Evolutionary conservation across 2,888 invertebrate genomes (phyloP).

Genomic region (Adelognathus sp.): DNA sequence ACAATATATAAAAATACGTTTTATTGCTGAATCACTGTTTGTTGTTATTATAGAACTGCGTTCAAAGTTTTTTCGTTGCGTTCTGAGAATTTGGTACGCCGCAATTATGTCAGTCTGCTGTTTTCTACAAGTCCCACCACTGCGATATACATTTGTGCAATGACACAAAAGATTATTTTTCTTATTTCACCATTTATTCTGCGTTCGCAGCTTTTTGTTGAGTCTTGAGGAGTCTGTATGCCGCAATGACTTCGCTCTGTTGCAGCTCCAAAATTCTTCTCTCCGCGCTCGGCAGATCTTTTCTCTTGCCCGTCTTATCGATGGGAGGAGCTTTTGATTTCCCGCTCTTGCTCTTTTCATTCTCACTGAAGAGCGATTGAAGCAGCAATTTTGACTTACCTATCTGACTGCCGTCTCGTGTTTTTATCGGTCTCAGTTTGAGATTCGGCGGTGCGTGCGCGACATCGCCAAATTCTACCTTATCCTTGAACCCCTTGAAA

Average conservation of each 20-base stretch:
- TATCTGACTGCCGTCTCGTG: constrained; percentile 82
- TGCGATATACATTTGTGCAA: too few relatives aligned
- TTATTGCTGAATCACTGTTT: too few relatives aligned
- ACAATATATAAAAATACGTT: too few relatives aligned
- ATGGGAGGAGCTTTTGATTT: constrained; percentile 59
- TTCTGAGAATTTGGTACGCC: too few relatives aligned
- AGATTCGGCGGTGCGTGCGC: constrained; percentile 88
- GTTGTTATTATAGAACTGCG: too few relatives aligned
- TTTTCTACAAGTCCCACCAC: too few relatives aligned
- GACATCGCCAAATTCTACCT: constrained; percentile 89
- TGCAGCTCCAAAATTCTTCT: constrained; percentile 84
- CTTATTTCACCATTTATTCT: not conserved
- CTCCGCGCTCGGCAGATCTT: constrained; percentile 84
- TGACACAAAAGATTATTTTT: too few relatives aligned
- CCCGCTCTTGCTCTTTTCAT: constrained; percentile 42
- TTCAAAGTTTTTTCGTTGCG: not conserved
- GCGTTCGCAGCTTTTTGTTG: constrained; percentile 50
- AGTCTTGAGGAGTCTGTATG: constrained; percentile 84
- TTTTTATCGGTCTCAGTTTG: constrained; percentile 82
- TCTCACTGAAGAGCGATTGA: constrained; percentile 80
- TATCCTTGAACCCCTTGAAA: constrained; percentile 83
- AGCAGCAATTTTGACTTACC: constrained; percentile 86
- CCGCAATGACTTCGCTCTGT: constrained; percentile 83
- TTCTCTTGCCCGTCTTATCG: constrained; percentile 84
- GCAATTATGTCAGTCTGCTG: too few relatives aligned